A percentile compares a stretch with the other conserved stretches of the same genome.
These are phyloP conservation scores for Myotis findleyi DNA, from an alignment of 2,797 vertebrate genomes.

Conservation along the genomic window DNA sequence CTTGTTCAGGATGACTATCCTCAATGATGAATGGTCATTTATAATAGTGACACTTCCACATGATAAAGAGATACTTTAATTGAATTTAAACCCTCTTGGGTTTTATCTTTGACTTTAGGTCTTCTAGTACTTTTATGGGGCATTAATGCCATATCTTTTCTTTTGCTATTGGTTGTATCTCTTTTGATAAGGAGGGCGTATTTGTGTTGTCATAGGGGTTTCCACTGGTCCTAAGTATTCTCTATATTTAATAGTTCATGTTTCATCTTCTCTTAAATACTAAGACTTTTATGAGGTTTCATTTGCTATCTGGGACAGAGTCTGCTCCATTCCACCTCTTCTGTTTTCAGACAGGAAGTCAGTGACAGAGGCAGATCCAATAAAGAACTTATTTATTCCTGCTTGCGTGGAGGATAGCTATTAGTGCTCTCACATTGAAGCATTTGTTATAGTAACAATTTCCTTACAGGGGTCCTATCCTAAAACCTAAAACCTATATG, in stretches of 20 bases:
- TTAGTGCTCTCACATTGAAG: background rate
- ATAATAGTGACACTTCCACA: background rate
- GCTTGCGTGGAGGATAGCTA: background rate
- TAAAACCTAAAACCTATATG: too few relatives aligned
- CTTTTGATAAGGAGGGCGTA: background rate
- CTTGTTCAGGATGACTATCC: background rate
- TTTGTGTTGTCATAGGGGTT: background rate
- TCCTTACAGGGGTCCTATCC: background rate
- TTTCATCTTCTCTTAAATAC: background rate
- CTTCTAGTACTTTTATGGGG: background rate
- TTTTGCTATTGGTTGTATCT: background rate
- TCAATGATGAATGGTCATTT: background rate
- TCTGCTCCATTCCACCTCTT: background rate
- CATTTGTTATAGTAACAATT: background rate
- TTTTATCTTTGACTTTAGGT: background rate
- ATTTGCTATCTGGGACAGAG: background rate
- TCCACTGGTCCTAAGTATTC: background rate
- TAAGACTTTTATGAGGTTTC: background rate
- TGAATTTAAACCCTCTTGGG: background rate
- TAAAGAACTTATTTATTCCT: background rate
- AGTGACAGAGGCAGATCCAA: background rate
- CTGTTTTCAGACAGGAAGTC: background rate
- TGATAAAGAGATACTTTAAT: background rate
- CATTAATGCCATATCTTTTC: background rate
- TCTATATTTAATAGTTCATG: background rate